Percentiles rank a stretch among this genome's conserved stretches.
Evolutionary conservation across 2,888 invertebrate species (phyloP).

Genomic region (Cremastinae sp.): DNA sequence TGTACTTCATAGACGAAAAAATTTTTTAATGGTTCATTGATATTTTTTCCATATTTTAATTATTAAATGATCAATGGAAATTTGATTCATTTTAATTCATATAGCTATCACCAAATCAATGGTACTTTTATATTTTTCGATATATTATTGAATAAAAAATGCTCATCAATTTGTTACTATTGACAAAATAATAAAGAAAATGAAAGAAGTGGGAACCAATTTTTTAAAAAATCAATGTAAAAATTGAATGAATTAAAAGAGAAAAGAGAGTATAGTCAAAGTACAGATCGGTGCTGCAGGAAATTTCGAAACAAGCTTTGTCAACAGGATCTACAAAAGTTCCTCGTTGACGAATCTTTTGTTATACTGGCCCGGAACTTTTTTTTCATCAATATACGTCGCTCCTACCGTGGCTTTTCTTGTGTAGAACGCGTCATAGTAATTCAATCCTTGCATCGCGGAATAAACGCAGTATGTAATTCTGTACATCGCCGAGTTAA

Average conservation of each 20-base stretch:
- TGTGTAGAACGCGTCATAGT: background rate
- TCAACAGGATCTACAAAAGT: background rate
- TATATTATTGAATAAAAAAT: too few relatives aligned
- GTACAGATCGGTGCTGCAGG: conserved; percentile 5
- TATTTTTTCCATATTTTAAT: too few relatives aligned
- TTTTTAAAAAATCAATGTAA: background rate
- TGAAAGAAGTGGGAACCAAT: too few relatives aligned
- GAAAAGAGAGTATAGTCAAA: background rate
- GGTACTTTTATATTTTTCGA: too few relatives aligned
- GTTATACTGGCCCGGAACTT: conserved; percentile 12
- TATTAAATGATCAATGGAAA: too few relatives aligned
- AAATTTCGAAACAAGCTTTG: background rate
- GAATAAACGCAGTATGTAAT: conserved; percentile 30
- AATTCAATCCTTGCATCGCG: conserved; percentile 36
- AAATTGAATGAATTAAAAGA: background rate
- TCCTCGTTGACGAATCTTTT: conserved; percentile 6
- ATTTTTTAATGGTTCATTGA: too few relatives aligned
- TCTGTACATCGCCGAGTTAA: conserved; percentile 21
- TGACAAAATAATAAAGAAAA: conserved; percentile 8
- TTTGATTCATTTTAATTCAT: too few relatives aligned
- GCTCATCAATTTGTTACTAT: too few relatives aligned
- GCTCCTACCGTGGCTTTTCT: background rate
- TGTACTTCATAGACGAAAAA: too few relatives aligned
- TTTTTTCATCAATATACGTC: background rate
- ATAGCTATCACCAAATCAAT: background rate